Conservation (phyloP, 2,113 vertebrate genomes). For the Neodon shergylaensis region DNA sequence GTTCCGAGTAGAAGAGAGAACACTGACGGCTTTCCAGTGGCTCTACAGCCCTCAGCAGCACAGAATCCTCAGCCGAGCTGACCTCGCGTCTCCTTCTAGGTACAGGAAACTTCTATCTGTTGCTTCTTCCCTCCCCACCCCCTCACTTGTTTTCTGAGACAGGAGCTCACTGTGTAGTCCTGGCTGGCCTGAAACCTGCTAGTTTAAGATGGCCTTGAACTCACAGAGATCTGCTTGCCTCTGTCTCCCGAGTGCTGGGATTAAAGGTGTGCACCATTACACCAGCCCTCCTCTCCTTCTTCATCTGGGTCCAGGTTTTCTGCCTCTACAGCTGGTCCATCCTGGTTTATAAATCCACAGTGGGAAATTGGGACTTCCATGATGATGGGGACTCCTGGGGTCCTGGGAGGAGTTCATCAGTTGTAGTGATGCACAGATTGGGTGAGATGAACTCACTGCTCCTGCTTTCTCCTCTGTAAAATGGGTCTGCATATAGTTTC, state of each 20-base stretch:
- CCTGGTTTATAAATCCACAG: neutral
- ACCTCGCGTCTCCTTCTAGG: constrained; percentile 85
- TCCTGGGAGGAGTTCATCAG: neutral
- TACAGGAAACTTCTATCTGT: constrained; percentile 26
- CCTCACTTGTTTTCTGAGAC: neutral
- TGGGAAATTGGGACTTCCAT: neutral
- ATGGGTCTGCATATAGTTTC: neutral
- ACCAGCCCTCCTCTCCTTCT: neutral
- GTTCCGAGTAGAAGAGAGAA: constrained; percentile 88
- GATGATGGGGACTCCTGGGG: neutral
- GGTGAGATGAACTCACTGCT: neutral
- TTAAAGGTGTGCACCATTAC: neutral
- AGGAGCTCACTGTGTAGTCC: neutral
- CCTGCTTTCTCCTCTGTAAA: constrained; percentile 48
- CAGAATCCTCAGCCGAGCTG: constrained; percentile 83
- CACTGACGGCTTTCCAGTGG: constrained; percentile 88
- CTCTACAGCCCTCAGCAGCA: constrained; percentile 87
- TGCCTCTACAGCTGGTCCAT: neutral
- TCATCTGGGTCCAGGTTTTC: rapidly evolving
- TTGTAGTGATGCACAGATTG: neutral
- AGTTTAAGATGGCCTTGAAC: neutral
- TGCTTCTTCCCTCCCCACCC: neutral
- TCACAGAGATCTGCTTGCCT: neutral
- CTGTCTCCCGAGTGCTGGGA: neutral
- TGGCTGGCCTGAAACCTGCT: neutral